These are phyloP conservation scores for Aspidoscelis tigris DNA, from an alignment of 2,113 vertebrate genomes.

Conservation along the genomic window DNA sequence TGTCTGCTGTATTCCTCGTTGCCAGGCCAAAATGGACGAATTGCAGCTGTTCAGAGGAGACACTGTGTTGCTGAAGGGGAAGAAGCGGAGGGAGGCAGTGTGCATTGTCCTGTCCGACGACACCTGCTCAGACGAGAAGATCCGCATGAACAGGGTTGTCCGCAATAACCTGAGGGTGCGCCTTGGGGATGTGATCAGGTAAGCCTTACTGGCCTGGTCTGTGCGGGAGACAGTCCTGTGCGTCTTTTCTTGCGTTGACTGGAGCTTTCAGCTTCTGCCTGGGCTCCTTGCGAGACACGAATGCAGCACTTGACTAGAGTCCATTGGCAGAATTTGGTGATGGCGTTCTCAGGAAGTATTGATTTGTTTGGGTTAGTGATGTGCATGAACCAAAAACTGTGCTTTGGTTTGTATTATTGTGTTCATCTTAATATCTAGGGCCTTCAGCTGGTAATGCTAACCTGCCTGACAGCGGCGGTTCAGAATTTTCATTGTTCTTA, in stretches of 20 bases:
- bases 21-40: conserved; percentile 97
- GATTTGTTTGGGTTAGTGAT: background rate
- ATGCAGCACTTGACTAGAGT: background rate
- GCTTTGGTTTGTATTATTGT: no score
- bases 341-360: background rate
- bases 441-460: background rate
- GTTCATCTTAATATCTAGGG: no score
- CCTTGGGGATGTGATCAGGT: conserved; percentile 98
- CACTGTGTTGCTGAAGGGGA: conserved; percentile 96
- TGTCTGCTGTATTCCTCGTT: background rate
- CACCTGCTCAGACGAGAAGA: conserved; percentile 97
- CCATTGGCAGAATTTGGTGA: background rate
- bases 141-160: conserved; percentile 98
- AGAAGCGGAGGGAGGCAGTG: conserved; percentile 96
- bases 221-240: background rate
- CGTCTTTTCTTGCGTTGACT: background rate
- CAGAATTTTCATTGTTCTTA: background rate
- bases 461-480: background rate
- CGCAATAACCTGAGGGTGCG: conserved; percentile 97
- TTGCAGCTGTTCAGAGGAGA: conserved; percentile 97
- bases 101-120: conserved; percentile 98
- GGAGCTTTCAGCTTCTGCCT: background rate
- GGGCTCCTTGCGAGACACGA: no score
- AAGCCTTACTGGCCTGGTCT: conserved; percentile 11
- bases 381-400: no score